Percentiles rank a stretch among this genome's conserved stretches.
phyloP scores from a whole-genome alignment of 1,140 invertebrate genomes.

The Helicorthomorpha holstii region DNA sequence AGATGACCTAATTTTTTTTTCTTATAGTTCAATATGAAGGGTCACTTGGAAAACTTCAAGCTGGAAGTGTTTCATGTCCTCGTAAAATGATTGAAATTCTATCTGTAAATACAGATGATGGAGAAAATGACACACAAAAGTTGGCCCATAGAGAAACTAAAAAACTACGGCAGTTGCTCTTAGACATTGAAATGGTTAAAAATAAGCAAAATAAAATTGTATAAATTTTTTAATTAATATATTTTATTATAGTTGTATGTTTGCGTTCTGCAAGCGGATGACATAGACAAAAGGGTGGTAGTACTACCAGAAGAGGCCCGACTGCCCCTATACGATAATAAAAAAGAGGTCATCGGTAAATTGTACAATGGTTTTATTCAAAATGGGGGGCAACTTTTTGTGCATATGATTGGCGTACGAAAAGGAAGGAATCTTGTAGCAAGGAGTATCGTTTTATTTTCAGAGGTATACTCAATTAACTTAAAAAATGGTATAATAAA shows the following conservation, averaged over 20 bases:
- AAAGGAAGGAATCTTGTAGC: constrained; percentile 6
- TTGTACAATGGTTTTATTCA: not conserved
- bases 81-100: constrained; percentile 84
- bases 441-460: not conserved
- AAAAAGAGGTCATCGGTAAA: not conserved
- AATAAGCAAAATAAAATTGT: too few relatives aligned
- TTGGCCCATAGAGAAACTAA: constrained; percentile 32
- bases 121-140: constrained; percentile 19
- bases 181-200: constrained; percentile 57
- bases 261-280: constrained; percentile 48
- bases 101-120: constrained; percentile 35
- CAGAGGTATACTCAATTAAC: constrained; percentile 22
- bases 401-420: not conserved
- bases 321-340: constrained; percentile 1
- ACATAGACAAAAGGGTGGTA: constrained; percentile 37
- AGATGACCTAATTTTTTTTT: constrained; percentile 24
- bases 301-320: constrained; percentile 3
- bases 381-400: not conserved
- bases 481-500: not conserved
- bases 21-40: constrained; percentile 63
- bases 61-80: constrained; percentile 51
- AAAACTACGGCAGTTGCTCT: constrained; percentile 52
- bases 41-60: constrained; percentile 65
- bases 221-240: too few relatives aligned
- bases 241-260: constrained; percentile 34